A percentile compares a stretch with the other conserved stretches of the same genome.
phyloP scores from a whole-genome alignment of 2,888 invertebrate genomes.

The Polylopha cassiicola region DNA sequence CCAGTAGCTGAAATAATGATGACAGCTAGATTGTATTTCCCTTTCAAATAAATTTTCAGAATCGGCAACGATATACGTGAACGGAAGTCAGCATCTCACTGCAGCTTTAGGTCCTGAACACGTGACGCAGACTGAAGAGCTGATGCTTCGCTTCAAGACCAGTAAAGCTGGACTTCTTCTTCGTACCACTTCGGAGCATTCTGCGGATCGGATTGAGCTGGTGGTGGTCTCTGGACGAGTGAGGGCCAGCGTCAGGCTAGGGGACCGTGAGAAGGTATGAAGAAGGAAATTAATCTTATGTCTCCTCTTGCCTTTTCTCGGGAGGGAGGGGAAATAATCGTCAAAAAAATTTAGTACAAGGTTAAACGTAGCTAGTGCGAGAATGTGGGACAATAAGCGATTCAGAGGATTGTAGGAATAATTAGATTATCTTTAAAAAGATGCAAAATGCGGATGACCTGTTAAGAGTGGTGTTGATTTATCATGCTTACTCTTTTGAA shows the following conservation, averaged over 20 bases:
- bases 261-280: conserved; percentile 89
- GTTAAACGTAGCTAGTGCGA: no score
- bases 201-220: conserved; percentile 89
- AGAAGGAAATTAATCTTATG: neutral
- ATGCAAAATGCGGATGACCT: no score
- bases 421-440: no score
- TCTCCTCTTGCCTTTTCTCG: no score
- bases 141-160: conserved; percentile 91
- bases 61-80: conserved; percentile 90
- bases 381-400: no score
- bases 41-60: conserved; percentile 74
- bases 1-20: neutral
- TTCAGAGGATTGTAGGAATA: no score
- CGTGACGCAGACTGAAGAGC: conserved; percentile 92
- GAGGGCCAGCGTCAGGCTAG: conserved; percentile 87
- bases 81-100: conserved; percentile 92
- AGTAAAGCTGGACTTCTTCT: conserved; percentile 86
- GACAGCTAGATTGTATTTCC: neutral
- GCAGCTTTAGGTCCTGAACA: conserved; percentile 85
- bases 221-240: conserved; percentile 90
- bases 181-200: conserved; percentile 86
- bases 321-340: no score
- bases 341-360: no score
- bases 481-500: no score
- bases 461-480: no score